Conservation (phyloP, 2,113 vertebrate genomes). For the Crotalus viridis region DNA sequence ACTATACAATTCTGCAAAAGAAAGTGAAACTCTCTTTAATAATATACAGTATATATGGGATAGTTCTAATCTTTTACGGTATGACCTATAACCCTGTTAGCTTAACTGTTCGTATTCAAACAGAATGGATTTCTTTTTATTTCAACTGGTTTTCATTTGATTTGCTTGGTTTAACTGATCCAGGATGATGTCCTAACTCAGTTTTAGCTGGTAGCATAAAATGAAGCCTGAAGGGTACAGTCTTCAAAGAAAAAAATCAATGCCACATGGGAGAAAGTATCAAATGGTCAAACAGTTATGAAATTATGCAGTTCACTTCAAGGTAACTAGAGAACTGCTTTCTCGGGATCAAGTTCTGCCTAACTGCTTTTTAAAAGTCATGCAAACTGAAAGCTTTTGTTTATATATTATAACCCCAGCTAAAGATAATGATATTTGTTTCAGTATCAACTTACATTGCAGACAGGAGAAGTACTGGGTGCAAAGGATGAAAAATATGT, state of each 20-base stretch:
- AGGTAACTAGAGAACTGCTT: background rate
- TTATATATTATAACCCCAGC: background rate
- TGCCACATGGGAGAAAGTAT: slow-evolving; percentile 6
- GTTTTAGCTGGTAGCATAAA: slow-evolving; percentile 14
- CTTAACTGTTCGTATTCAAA: background rate
- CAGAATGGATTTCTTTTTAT: background rate
- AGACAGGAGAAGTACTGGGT: background rate
- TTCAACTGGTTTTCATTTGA: background rate
- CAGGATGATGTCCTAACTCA: background rate
- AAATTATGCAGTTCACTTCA: background rate
- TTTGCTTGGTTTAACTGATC: background rate
- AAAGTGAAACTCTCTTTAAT: background rate
- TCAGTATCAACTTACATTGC: background rate
- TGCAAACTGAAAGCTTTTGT: background rate
- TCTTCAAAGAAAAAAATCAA: slow-evolving; percentile 1
- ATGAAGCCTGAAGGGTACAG: background rate
- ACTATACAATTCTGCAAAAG: background rate
- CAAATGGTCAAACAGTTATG: background rate
- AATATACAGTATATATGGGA: background rate
- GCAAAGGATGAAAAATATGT: background rate
- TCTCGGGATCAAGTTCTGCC: background rate
- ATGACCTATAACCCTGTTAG: background rate
- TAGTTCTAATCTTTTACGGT: background rate
- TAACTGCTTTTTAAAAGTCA: background rate
- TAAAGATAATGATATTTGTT: background rate